Evolutionary conservation across 2,113 vertebrate genomes (phyloP).

Genomic region (Muntiacus reevesi): DNA sequence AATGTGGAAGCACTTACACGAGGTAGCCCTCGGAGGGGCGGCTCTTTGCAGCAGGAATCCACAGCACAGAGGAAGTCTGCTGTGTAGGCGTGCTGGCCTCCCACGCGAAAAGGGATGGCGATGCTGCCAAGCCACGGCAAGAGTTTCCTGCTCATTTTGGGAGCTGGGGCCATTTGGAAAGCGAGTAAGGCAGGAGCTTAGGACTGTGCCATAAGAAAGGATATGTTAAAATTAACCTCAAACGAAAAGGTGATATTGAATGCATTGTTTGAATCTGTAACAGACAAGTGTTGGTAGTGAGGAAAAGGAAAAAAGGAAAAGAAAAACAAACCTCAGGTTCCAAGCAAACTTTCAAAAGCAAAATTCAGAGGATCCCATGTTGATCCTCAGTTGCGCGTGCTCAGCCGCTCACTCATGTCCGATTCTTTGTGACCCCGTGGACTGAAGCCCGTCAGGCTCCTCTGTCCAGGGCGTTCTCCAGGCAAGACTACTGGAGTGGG

Average conservation of each 20-base stretch:
- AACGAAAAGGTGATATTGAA: neutral
- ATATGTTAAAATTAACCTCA: neutral
- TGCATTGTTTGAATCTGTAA: neutral
- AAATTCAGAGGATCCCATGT: neutral
- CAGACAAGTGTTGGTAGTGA: neutral
- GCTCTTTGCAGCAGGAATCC: slow-evolving; percentile 79
- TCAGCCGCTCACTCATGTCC: rapidly evolving
- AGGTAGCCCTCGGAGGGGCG: slow-evolving; percentile 77
- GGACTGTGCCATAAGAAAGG: slow-evolving; percentile 47
- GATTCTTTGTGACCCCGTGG: rapidly evolving
- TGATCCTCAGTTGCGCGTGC: neutral
- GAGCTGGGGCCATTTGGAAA: slow-evolving; percentile 69
- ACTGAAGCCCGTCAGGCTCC: neutral
- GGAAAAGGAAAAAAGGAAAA: neutral
- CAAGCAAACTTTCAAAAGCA: neutral
- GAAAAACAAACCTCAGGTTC: neutral
- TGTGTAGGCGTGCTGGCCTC: slow-evolving; percentile 81
- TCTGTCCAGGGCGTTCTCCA: neutral
- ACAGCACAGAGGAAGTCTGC: slow-evolving; percentile 86
- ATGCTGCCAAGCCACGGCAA: slow-evolving; percentile 83
- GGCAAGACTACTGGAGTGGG: neutral
- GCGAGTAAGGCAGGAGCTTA: slow-evolving; percentile 59
- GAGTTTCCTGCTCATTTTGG: slow-evolving; percentile 72
- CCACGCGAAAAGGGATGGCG: slow-evolving; percentile 85
- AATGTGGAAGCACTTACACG: slow-evolving; percentile 75